Base-by-base conservation (phyloP, 2,888 invertebrate genomes). In the Philereme vetulata region DNA sequence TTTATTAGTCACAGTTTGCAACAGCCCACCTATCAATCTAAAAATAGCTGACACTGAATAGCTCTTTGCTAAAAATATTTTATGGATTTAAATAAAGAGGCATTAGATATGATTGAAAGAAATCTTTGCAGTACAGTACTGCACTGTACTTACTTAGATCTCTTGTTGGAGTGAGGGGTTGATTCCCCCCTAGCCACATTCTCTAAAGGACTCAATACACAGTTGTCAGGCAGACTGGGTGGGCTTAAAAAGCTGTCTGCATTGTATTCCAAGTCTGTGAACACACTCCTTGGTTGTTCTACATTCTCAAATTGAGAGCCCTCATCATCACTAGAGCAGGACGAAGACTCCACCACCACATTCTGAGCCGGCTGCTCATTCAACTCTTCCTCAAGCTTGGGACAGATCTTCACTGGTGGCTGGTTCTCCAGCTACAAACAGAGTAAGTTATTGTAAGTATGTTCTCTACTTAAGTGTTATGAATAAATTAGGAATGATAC, bases 131-230 rank as follows among this genome's bases (percentile, higher is more conserved):
- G 40, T 21, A 45, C 6, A 43, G 48, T 35, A 68, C 78, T 80
- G 40, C 10, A 47, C 6, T 40, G 48, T 35, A 68, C 78, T 80
- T 73, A 92, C 92, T 88, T 88, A 57, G 86, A 77, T 67, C 91
- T 88, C 74, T 91, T 92, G 70, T 86, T 90, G n/a, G 90, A 87
- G 72, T 91, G 91, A 77, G 92, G 91, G 53, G 92, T 90, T 43
- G 85, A 86, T 70, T 91, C 90, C 7, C 90, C 90, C 71, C 90
- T 86, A n/a, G 89, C 84, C 55, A 92, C 90, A 89, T 92, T 92
- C 70, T 92, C 91, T 65, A 92, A 74, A 32, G 92, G 91, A 68
- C 91, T 92, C 56, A 92, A 75, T 55, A 92, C 91, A 82, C 84
- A 86, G 71, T 83, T 88, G 62, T 91, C 92, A 74, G 89, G 78